Evolutionary conservation across 2,888 invertebrate species (phyloP), one percentile per base, ranked within the genome.

Genomic region (Metopia argyrocephala): DNA sequence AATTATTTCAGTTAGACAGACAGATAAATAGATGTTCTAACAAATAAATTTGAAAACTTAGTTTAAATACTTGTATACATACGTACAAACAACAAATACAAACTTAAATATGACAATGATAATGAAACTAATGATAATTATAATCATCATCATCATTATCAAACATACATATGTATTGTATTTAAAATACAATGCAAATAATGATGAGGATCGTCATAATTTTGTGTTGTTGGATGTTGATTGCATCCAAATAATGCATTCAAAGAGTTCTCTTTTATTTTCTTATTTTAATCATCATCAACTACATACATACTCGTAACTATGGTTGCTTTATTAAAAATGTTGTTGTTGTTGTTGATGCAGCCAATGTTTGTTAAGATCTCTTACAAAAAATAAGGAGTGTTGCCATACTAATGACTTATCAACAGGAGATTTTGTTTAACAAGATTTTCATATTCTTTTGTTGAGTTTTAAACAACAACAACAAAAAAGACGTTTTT

Each of bases 401-500:
- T 81, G 81, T 81, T 81, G 81, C 78, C 78, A 74, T 78, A 74
- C 78, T 78, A 81, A 81, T 81, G 78, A 70, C 65, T 78, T 81
- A 81, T 81, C 81, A 78, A 78, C 81, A 81, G 81, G 81, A 81
- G 81, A 81, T 81, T 78, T 75, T 78, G 74, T 73, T 61, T 25
- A 78, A 78, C 54, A 78, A 81, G 45, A 78, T 64, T 70, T 71
- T 48, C 59, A 52, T 50, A 46, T 57, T 57, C 45, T 50, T 75
- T 80, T 76, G 25, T 69, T 68, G 15, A 25, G 45, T 21, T 61
- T 69, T 38, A 18, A 3, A 48, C 9, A 46, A 48, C 54, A 3
- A 31, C 6, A 31, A 31, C 7, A 31, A 12, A 31, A 12, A 3
- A 31, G 31, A 31, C 56, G 66, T 20, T 54, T 31, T 27, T 15